These are phyloP conservation scores for Ricordea florida DNA, from an alignment of 92 coral and sea anemone species.

Conservation along the genomic window DNA sequence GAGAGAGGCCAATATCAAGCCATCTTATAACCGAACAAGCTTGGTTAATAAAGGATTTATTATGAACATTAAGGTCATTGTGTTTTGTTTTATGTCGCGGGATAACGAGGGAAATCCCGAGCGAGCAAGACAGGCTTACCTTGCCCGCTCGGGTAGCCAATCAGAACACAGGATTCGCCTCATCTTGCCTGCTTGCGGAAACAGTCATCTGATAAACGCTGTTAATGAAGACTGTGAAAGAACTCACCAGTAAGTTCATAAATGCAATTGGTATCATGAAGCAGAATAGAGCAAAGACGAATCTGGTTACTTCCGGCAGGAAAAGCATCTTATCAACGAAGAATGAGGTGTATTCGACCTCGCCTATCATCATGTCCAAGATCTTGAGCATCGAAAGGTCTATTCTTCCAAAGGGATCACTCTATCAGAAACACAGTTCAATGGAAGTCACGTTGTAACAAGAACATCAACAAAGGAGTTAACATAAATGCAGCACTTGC, in stretches of 20 bases:
- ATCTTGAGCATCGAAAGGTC: conserved; percentile 66
- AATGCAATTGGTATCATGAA: conserved; percentile 74
- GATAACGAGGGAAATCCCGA: too few relatives aligned
- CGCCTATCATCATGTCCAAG: conserved; percentile 88
- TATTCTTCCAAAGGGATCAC: conserved; percentile 57
- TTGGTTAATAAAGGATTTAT: too few relatives aligned
- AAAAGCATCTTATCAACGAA: conserved; percentile 68
- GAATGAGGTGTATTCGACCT: conserved; percentile 74
- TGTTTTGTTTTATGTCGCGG: background rate
- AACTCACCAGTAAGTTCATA: conserved; percentile 78
- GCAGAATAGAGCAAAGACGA: conserved; percentile 59
- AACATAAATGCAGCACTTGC: too few relatives aligned
- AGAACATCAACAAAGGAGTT: background rate
- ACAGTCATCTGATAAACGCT: background rate
- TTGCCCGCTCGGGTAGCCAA: too few relatives aligned
- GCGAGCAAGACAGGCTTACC: too few relatives aligned
- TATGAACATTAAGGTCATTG: too few relatives aligned
- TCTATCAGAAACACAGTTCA: background rate
- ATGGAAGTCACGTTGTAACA: background rate
- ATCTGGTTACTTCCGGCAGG: conserved; percentile 45
- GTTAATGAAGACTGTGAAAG: background rate
- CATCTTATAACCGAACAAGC: too few relatives aligned
- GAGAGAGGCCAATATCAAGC: too few relatives aligned
- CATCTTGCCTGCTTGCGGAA: too few relatives aligned
- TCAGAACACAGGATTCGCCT: too few relatives aligned